These are phyloP conservation scores for Aspidapion aeneum DNA, from an alignment of 2,888 invertebrate species.

Conservation along the genomic window DNA sequence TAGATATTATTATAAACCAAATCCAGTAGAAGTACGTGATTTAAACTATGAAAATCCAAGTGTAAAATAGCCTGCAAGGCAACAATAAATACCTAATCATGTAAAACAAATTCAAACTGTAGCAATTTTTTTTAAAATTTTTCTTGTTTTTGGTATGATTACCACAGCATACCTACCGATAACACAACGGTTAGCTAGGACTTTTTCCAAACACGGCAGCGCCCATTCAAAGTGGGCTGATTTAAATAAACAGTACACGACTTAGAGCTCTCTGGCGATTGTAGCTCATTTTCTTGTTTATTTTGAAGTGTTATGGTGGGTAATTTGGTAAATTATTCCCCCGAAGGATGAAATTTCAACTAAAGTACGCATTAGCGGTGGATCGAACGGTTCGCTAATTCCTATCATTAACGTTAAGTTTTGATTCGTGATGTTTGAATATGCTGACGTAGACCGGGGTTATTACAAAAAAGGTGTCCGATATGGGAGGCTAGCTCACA, in stretches of 20 bases:
- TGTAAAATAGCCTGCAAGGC: too few species aligned
- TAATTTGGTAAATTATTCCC: slow-evolving; percentile 57
- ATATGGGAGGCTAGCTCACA: neutral
- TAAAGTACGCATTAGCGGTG: slow-evolving; percentile 63
- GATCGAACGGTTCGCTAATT: slow-evolving; percentile 58
- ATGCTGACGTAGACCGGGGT: slow-evolving; percentile 40
- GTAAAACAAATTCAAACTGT: too few species aligned
- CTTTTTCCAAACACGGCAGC: too few species aligned
- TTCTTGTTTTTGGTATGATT: too few species aligned
- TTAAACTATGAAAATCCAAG: too few species aligned
- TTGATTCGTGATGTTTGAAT: slow-evolving; percentile 54
- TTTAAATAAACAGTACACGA: slow-evolving; percentile 51
- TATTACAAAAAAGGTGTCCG: neutral
- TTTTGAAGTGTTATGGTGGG: slow-evolving; percentile 51
- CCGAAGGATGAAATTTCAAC: slow-evolving; percentile 59
- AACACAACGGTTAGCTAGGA: too few species aligned
- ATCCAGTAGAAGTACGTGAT: too few species aligned
- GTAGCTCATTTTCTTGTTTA: slow-evolving; percentile 49
- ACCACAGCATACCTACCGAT: too few species aligned
- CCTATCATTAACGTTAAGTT: slow-evolving; percentile 51
- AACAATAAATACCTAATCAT: too few species aligned
- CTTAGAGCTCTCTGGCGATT: slow-evolving; percentile 40
- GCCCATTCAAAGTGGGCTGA: slow-evolving; percentile 34
- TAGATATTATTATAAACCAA: too few species aligned
- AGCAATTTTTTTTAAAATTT: too few species aligned